Evolutionary conservation across 92 coral and sea anemone species (phyloP).

Genomic region (Diadumene lineata): DNA sequence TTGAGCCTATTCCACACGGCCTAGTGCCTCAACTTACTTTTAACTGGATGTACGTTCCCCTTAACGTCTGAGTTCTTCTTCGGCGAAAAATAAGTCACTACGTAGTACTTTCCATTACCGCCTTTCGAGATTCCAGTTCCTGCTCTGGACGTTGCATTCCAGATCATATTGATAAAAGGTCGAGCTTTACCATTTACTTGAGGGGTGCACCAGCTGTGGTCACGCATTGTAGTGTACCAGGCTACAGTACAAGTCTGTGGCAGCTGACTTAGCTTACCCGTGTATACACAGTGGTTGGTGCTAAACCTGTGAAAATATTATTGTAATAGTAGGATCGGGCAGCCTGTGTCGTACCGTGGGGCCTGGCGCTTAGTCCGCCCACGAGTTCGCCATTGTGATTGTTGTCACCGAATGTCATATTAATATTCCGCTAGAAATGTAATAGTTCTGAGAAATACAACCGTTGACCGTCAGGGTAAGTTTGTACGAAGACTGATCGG

Average conservation of each 20-base stretch:
- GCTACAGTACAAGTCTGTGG: conserved; percentile 68
- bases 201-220: conserved; percentile 76
- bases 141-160: conserved; percentile 64
- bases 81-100: conserved; percentile 71
- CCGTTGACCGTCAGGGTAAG: too few species aligned
- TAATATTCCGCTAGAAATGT: too few species aligned
- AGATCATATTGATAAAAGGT: conserved; percentile 82
- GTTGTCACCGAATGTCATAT: too few species aligned
- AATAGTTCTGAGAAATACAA: too few species aligned
- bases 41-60: conserved; percentile 68
- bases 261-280: conserved; percentile 56
- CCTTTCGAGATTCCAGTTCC: conserved; percentile 72
- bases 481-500: too few species aligned
- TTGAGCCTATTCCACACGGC: too few species aligned
- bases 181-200: conserved; percentile 60
- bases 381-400: too few species aligned
- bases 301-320: conserved; percentile 36
- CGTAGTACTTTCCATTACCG: conserved; percentile 43
- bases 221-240: conserved; percentile 77
- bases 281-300: conserved; percentile 69
- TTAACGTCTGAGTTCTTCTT: conserved; percentile 47
- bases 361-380: neutral
- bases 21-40: too few species aligned
- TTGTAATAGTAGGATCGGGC: neutral
- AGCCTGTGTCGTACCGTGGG: neutral